A percentile compares a stretch with the other conserved stretches of the same genome.
These are phyloP conservation scores for Unio pictorum DNA, from an alignment of 2,888 invertebrate genomes.

Conservation along the genomic window DNA sequence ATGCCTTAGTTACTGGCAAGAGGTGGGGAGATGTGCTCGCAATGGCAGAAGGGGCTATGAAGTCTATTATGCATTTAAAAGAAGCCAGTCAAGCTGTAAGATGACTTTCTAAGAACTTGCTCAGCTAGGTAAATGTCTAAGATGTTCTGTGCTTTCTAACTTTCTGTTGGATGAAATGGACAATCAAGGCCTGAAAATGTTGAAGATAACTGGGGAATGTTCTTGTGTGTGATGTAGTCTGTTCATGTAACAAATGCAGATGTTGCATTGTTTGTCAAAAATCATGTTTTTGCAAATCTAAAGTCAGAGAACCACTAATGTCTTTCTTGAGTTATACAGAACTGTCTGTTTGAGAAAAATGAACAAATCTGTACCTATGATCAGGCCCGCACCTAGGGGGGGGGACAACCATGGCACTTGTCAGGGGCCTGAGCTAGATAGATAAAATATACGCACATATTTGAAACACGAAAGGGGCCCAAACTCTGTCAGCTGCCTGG, in stretches of 20 bases:
- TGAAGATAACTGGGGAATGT: neutral
- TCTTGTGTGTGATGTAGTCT: neutral
- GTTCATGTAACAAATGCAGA: conserved; percentile 4
- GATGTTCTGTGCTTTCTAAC: neutral
- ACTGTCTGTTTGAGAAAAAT: too few relatives aligned
- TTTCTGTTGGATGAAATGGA: conserved; percentile 3
- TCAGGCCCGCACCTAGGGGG: too few relatives aligned
- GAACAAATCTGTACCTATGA: too few relatives aligned
- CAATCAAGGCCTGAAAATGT: neutral
- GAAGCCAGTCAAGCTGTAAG: conserved; percentile 2
- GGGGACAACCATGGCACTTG: too few relatives aligned
- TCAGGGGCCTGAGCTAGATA: too few relatives aligned
- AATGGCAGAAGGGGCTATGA: conserved; percentile 9
- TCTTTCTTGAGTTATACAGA: too few relatives aligned
- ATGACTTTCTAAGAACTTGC: neutral
- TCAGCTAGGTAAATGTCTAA: neutral
- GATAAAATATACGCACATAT: too few relatives aligned
- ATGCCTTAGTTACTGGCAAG: conserved; percentile 17
- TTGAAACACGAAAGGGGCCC: too few relatives aligned
- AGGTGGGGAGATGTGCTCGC: conserved; percentile 15
- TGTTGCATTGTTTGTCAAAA: too few relatives aligned
- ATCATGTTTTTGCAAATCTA: too few relatives aligned
- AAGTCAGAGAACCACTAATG: neutral
- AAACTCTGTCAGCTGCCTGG: neutral
- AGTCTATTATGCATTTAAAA: conserved; percentile 9